Evolutionary conservation across 2,797 vertebrate species (phyloP).

Genomic region (Phataginus tetradactyla): DNA sequence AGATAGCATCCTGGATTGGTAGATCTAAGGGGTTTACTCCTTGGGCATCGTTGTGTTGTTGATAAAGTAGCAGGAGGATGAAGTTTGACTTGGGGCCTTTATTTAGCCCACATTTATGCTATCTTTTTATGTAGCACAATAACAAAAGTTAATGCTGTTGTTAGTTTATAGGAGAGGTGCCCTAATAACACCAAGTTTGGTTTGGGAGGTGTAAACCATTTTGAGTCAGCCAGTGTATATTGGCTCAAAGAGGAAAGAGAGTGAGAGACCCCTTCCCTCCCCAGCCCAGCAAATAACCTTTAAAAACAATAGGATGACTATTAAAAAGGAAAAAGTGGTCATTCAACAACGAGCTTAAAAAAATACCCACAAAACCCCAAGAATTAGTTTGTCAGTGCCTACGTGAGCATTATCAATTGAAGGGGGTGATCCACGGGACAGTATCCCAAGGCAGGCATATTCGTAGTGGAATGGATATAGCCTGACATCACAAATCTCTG

Average conservation of each 20-base stretch:
- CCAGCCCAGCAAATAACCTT: not conserved
- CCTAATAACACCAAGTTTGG: not conserved
- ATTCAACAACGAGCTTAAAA: not conserved
- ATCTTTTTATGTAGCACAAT: not conserved
- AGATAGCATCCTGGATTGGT: not conserved
- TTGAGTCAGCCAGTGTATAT: not conserved
- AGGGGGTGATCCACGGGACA: too few species aligned
- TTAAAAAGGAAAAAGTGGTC: not conserved
- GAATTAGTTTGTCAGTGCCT: not conserved
- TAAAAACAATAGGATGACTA: not conserved
- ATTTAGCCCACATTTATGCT: too few species aligned
- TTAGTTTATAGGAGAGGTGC: too few species aligned
- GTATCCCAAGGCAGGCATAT: not conserved
- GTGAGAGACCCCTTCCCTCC: not conserved
- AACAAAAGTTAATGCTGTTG: not conserved
- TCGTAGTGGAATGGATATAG: not conserved
- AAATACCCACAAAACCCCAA: not conserved
- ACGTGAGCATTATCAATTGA: not conserved
- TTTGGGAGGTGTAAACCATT: not conserved
- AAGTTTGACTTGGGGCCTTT: not conserved
- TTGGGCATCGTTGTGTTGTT: not conserved
- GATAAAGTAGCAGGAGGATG: not conserved
- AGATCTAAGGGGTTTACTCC: not conserved
- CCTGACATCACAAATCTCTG: not conserved
- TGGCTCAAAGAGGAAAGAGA: not conserved